Percentiles rank a stretch among this genome's conserved stretches.
These are phyloP conservation scores for Pipra filicauda DNA, from an alignment of 2,113 vertebrate genomes.

Conservation along the genomic window DNA sequence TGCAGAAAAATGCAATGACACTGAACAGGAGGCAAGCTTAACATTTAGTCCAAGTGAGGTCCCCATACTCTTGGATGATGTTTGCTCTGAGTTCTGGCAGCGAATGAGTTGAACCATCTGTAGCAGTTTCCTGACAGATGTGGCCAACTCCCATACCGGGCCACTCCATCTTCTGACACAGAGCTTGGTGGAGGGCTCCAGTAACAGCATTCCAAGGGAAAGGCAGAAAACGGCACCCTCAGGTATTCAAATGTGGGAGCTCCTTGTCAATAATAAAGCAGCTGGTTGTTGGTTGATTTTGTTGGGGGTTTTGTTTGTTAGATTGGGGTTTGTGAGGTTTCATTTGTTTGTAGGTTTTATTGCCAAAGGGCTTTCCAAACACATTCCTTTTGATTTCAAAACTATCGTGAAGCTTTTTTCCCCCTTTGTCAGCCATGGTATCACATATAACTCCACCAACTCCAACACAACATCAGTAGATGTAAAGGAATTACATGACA, in stretches of 20 bases:
- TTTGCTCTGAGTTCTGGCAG: constrained; percentile 55
- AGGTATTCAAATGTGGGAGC: neutral
- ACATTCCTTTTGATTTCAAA: neutral
- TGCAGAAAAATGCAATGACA: constrained; percentile 39
- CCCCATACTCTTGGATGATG: constrained; percentile 40
- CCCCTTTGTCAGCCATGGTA: neutral
- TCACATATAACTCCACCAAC: neutral
- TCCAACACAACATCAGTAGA: neutral
- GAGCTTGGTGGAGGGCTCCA: neutral
- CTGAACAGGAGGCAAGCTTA: constrained; percentile 69
- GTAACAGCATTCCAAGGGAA: neutral
- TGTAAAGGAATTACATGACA: neutral
- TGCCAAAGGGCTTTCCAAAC: neutral
- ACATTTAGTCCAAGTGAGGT: constrained; percentile 51
- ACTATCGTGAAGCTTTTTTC: neutral
- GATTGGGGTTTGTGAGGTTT: neutral
- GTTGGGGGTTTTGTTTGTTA: neutral
- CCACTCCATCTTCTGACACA: constrained; percentile 24
- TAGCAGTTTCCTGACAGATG: constrained; percentile 64
- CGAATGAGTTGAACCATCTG: constrained; percentile 74
- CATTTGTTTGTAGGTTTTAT: neutral
- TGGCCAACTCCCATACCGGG: constrained; percentile 7
- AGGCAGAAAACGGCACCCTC: neutral
- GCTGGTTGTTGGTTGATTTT: neutral
- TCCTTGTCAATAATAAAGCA: neutral